These are phyloP conservation scores for Sminthurinus signatus DNA, from an alignment of 1,140 invertebrate genomes.

Conservation along the genomic window DNA sequence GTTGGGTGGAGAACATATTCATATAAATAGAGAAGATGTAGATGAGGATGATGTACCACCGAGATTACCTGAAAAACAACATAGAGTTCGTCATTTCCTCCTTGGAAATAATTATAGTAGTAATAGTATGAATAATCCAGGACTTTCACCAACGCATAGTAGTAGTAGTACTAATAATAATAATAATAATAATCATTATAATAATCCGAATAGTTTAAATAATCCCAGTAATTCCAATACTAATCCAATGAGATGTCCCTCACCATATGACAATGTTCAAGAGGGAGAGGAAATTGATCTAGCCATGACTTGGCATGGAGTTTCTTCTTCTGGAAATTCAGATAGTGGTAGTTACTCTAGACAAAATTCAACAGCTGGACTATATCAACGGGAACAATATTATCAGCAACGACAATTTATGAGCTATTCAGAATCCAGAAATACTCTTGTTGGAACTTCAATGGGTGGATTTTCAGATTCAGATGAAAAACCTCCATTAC, in stretches of 20 bases:
- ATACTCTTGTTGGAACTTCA: constrained; percentile 26
- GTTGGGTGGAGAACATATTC: neutral
- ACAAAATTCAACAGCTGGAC: neutral
- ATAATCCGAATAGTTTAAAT: no score
- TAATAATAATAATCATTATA: no score
- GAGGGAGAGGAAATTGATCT: constrained; percentile 23
- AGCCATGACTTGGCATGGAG: constrained; percentile 20
- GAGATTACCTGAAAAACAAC: constrained; percentile 1
- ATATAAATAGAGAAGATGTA: neutral
- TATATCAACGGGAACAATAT: neutral
- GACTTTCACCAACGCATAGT: no score
- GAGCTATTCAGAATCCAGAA: constrained; percentile 35
- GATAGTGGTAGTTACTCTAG: neutral
- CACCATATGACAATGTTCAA: constrained; percentile 39
- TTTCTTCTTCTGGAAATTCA: neutral
- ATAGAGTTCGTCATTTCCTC: neutral
- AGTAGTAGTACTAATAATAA: no score
- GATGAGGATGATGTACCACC: neutral
- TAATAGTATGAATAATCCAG: no score
- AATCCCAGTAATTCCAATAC: neutral
- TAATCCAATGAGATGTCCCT: constrained; percentile 19
- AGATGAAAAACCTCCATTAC: constrained; percentile 35
- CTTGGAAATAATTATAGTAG: neutral
- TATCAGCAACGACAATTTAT: constrained; percentile 25
- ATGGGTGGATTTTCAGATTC: constrained; percentile 6